These are phyloP conservation scores for Tangara arthus DNA, from an alignment of 2,797 vertebrate genomes.

Conservation along the genomic window DNA sequence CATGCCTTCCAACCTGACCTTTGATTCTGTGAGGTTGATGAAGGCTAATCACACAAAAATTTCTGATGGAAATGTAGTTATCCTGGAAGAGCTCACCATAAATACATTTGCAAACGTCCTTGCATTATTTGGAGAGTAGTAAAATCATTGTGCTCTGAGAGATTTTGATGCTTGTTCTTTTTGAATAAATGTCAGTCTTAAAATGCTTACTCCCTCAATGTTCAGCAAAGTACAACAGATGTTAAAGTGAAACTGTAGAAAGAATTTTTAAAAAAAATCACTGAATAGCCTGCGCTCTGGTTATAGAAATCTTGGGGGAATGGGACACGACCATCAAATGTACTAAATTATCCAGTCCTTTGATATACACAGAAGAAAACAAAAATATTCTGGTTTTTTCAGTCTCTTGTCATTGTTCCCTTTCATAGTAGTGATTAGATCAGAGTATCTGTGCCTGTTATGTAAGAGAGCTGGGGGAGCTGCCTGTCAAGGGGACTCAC, in stretches of 20 bases:
- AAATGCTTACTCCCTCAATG: background rate
- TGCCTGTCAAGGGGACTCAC: rapidly evolving
- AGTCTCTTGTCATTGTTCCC: background rate
- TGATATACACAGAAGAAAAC: background rate
- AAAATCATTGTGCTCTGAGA: background rate
- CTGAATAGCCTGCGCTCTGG: background rate
- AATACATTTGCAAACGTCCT: background rate
- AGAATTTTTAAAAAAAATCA: background rate
- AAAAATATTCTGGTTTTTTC: background rate
- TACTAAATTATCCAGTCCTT: background rate
- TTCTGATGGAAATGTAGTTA: background rate
- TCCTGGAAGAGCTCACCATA: background rate
- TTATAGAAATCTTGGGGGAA: background rate
- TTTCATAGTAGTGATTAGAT: background rate
- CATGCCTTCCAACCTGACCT: background rate
- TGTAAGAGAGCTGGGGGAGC: background rate
- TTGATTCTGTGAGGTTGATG: background rate
- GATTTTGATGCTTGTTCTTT: background rate
- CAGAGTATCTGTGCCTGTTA: background rate
- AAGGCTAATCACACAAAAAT: background rate
- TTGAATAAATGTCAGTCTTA: background rate
- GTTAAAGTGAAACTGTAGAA: background rate
- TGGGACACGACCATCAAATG: background rate
- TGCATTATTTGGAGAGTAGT: background rate
- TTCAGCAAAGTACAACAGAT: background rate